These are phyloP conservation scores for Noctua fimbriata DNA, from an alignment of 2,888 invertebrate species.

Conservation along the genomic window DNA sequence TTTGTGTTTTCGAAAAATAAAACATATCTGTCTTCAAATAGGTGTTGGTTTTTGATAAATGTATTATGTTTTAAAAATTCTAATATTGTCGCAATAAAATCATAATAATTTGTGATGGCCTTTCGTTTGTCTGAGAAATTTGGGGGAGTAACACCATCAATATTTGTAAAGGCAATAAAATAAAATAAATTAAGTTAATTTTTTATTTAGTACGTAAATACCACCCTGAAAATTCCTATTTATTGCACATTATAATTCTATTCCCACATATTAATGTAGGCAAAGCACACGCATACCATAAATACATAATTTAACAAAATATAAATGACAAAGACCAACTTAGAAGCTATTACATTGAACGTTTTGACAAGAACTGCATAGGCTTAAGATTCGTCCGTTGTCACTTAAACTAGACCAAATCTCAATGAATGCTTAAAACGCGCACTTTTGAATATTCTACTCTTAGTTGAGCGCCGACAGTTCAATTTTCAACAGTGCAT, in stretches of 20 bases:
- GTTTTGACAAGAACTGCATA: constrained; percentile 25
- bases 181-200: constrained; percentile 1
- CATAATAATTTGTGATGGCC: background rate
- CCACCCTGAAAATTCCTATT: constrained; percentile 53
- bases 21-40: background rate
- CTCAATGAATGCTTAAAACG: background rate
- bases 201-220: constrained; percentile 34
- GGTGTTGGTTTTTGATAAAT: background rate
- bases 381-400: constrained; percentile 9
- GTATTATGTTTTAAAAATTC: background rate
- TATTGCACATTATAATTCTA: constrained; percentile 14
- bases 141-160: background rate
- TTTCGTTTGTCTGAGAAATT: background rate
- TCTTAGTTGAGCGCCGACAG: background rate
- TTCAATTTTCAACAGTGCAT: constrained; percentile 5
- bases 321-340: background rate
- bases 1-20: constrained; percentile 1
- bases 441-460: background rate
- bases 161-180: background rate
- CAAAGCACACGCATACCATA: background rate
- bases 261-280: background rate
- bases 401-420: background rate
- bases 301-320: background rate
- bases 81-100: background rate
- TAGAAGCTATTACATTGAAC: background rate